Base-by-base conservation (phyloP, 2,113 vertebrate species). In the Coreoperca whiteheadi region DNA sequence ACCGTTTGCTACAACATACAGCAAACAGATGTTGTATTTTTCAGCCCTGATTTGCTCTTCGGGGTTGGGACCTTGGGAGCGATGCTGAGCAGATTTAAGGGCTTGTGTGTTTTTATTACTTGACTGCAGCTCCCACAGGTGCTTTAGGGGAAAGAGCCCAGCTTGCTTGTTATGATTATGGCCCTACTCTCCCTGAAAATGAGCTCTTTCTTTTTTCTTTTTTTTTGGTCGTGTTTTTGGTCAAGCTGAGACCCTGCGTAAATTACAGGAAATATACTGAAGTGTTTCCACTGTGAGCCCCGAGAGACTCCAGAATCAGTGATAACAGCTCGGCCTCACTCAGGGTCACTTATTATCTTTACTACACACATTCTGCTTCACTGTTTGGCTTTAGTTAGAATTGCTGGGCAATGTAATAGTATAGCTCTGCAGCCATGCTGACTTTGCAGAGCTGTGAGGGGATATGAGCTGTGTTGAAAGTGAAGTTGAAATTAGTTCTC, bases 21-120 rank as follows among this genome's bases (percentile, higher is more conserved):
- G 77, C 82, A 77, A 86, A 71, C 85, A 90, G 77, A 89, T 91
- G 91, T 91, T 80, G 63, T 83, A 69, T 86, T 89, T 87, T 87
- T 88, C 64, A n/a, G 81, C 67, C 53, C 74, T 73, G 53, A 76
- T 92, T 83, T 75, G 75, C 67, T 78, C 39, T 75, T 37, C 0
- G 32, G 84, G 65, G 82, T 37, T 53, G 57, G 41, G 88, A 84
- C 88, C 84, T 88, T 15, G 7, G 75, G 83, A 91, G 77, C 14
- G 28, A 60, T 79, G 83, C 74, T 7, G 84, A 72, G 86, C 66
- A 89, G 87, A 90, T 94, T 92, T 93, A 91, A 92, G 87, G 72
- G 88, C 87, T 88, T 65, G 80, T 75, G 60, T 92, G 86, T 89
- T 91, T 93, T 93, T 91, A 93, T 91, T 67, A 71, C 90, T 90